These are phyloP conservation scores for Procavia capensis DNA, from an alignment of 2,113 vertebrate genomes.

Conservation along the genomic window DNA sequence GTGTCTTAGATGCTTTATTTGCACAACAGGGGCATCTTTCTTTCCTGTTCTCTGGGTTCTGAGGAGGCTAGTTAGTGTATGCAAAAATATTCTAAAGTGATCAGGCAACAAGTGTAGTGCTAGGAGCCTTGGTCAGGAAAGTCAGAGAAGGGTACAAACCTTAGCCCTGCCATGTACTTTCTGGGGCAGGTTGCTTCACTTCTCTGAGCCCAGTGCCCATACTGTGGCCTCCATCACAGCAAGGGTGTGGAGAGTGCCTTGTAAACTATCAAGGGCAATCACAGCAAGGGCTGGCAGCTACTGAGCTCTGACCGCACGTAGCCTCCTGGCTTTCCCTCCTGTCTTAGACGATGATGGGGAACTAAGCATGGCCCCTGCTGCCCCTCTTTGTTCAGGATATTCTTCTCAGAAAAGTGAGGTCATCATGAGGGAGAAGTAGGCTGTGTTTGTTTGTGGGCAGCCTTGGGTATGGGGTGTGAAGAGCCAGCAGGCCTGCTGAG, in stretches of 20 bases:
- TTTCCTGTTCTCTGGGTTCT: neutral
- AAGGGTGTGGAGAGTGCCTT: neutral
- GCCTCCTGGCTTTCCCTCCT: neutral
- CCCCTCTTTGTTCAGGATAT: neutral
- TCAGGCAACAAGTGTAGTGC: neutral
- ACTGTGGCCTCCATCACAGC: neutral
- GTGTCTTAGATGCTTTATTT: neutral
- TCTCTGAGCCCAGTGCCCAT: neutral
- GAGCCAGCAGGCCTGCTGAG: neutral
- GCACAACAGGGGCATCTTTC: neutral
- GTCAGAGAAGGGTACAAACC: neutral
- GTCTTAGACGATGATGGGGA: neutral
- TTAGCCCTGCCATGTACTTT: neutral
- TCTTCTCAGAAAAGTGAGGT: neutral
- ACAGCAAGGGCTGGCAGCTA: neutral
- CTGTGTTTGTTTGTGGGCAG: neutral
- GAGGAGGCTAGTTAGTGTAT: neutral
- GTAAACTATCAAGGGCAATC: neutral
- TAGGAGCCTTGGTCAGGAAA: neutral
- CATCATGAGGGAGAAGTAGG: neutral
- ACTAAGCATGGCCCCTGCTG: neutral
- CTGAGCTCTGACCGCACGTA: neutral
- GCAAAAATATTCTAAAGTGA: neutral
- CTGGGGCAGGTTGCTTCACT: neutral
- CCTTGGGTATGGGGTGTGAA: neutral